Percentiles rank a stretch among this genome's conserved stretches.
Evolutionary conservation across 2,888 invertebrate species (phyloP).

Genomic region (Arge pagana): DNA sequence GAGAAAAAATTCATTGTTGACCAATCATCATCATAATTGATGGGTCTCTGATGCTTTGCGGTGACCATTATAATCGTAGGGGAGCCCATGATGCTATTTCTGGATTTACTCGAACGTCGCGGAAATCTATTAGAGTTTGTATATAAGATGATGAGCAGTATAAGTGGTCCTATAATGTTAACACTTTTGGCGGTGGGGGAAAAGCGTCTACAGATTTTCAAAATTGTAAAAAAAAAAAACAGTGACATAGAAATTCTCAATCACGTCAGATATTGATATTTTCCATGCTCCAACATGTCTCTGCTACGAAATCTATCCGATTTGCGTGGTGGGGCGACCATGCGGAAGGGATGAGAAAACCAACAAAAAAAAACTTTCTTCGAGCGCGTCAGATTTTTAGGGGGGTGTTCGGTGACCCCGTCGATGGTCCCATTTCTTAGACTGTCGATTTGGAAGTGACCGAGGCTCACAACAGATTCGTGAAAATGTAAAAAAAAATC

Average conservation of each 20-base stretch:
- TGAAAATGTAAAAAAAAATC: slow-evolving; percentile 29
- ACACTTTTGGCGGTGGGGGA: slow-evolving; percentile 5
- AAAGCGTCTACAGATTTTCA: background rate
- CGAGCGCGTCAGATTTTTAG: no score
- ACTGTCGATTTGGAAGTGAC: slow-evolving; percentile 32
- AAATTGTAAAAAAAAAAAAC: slow-evolving; percentile 21
- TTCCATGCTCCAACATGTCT: slow-evolving; percentile 26
- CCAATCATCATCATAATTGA: no score
- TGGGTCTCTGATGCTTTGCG: no score
- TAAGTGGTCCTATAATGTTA: background rate
- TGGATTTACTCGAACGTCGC: no score
- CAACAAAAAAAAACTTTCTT: no score
- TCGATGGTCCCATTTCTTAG: slow-evolving; percentile 25
- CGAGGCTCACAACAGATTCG: slow-evolving; percentile 28
- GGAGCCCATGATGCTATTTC: no score
- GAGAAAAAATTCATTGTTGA: no score
- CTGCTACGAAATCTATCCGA: slow-evolving; percentile 25
- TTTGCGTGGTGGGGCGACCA: no score
- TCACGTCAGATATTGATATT: slow-evolving; percentile 1
- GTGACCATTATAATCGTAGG: no score
- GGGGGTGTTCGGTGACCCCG: no score
- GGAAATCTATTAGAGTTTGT: background rate
- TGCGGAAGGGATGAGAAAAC: no score
- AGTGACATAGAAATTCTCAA: background rate
- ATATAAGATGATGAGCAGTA: background rate